These are phyloP conservation scores for Acanthurus lineatus DNA, from an alignment of 2,797 vertebrate genomes.

Conservation along the genomic window DNA sequence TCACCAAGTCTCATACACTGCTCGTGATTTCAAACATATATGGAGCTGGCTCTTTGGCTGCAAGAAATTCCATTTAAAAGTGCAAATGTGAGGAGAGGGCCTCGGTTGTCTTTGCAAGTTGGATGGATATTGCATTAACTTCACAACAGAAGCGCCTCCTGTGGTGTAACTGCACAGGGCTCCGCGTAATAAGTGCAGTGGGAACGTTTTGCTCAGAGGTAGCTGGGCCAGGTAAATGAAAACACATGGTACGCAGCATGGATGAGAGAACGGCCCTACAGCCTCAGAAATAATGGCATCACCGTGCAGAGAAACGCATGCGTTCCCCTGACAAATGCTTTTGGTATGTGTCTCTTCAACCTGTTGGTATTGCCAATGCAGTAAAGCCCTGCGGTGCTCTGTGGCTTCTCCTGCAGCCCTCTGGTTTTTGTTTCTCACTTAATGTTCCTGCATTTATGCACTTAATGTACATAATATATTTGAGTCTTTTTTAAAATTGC, in stretches of 20 bases:
- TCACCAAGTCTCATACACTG: slow-evolving; percentile 43
- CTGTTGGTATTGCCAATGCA: slow-evolving; percentile 41
- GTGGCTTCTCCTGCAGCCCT: slow-evolving; percentile 21
- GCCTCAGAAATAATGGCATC: slow-evolving; percentile 56
- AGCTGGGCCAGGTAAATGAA: slow-evolving; percentile 82
- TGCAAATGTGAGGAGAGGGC: slow-evolving; percentile 66
- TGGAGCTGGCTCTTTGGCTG: slow-evolving; percentile 44
- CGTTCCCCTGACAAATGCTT: slow-evolving; percentile 50
- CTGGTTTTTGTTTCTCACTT: slow-evolving; percentile 22
- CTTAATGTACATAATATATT: slow-evolving; percentile 20
- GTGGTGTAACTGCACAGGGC: slow-evolving; percentile 68
- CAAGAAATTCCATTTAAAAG: slow-evolving; percentile 60
- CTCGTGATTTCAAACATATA: slow-evolving; percentile 42
- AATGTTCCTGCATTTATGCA: slow-evolving; percentile 4
- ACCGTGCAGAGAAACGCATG: slow-evolving; percentile 31
- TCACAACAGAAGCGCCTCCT: slow-evolving; percentile 76
- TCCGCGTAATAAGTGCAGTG: slow-evolving; percentile 74
- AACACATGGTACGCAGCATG: slow-evolving; percentile 80
- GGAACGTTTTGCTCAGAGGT: slow-evolving; percentile 75
- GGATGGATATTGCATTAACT: slow-evolving; percentile 82
- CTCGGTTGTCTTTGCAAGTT: slow-evolving; percentile 65
- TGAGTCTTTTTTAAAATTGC: slow-evolving; percentile 36
- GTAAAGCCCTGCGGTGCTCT: slow-evolving; percentile 20
- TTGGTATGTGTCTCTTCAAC: slow-evolving; percentile 57
- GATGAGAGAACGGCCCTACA: slow-evolving; percentile 27